These are phyloP conservation scores for Phortica magna DNA, from an alignment of 2,888 invertebrate species.

Conservation along the genomic window DNA sequence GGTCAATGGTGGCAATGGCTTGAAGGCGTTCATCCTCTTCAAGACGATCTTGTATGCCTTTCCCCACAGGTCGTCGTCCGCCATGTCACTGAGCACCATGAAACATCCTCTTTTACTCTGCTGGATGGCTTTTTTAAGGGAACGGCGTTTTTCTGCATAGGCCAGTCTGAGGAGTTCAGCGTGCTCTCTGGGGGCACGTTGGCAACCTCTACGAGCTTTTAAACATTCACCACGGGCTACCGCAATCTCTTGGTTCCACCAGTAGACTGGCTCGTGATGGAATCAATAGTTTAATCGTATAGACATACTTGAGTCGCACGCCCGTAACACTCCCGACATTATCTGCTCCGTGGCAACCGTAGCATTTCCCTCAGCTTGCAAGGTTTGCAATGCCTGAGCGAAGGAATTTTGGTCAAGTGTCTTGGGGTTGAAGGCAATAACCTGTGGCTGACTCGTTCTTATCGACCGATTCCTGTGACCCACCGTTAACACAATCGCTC, in stretches of 20 bases:
- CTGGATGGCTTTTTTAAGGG: not conserved
- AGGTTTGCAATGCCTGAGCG: not conserved
- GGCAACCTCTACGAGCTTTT: not conserved
- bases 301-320: not conserved
- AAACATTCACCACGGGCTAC: not conserved
- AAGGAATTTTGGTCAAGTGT: not conserved
- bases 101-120: not conserved
- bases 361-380: not conserved
- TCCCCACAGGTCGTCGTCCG: slow-evolving; percentile 21
- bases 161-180: not conserved
- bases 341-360: not conserved
- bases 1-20: not conserved
- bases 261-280: not conserved
- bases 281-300: not conserved
- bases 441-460: not conserved
- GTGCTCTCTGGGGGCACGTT: not conserved
- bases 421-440: not conserved
- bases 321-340: not conserved
- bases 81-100: slow-evolving; percentile 17
- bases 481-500: not conserved
- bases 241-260: not conserved
- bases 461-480: too few relatives aligned
- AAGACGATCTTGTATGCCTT: slow-evolving; percentile 24
- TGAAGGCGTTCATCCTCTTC: not conserved
- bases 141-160: not conserved